phyloP scores from a whole-genome alignment of 2,797 vertebrate genomes.

The Brachyalestes nurse region DNA sequence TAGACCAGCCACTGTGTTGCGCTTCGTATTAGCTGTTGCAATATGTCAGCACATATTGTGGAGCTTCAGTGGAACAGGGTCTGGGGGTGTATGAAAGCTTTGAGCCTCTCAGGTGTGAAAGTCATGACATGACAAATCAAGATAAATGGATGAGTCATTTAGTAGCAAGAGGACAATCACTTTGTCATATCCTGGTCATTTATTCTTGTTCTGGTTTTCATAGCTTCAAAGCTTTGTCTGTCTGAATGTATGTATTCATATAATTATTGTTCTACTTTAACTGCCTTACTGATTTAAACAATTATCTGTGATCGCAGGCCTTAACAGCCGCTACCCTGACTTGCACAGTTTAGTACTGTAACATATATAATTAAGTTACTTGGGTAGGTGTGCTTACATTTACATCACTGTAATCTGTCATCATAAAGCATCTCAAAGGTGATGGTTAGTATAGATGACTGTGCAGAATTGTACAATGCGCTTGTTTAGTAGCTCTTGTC shows the following conservation, averaged over 20 bases:
- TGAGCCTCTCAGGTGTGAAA: neutral
- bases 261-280: neutral
- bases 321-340: neutral
- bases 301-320: neutral
- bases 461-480: conserved; percentile 5
- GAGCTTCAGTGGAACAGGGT: neutral
- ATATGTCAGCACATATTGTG: neutral
- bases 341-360: neutral
- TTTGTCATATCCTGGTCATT: neutral
- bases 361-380: neutral
- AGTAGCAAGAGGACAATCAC: neutral
- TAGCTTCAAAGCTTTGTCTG: neutral
- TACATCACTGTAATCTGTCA: neutral
- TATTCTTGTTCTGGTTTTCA: too few relatives aligned
- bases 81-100: too few relatives aligned
- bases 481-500: neutral
- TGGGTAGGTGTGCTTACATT: neutral
- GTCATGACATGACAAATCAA: conserved; percentile 12
- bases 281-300: neutral
- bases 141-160: neutral
- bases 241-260: too few relatives aligned
- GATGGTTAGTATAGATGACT: neutral
- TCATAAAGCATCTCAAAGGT: neutral
- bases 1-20: neutral
- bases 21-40: neutral